Evolutionary conservation across 1,140 invertebrate species (phyloP).

Genomic region (Trichoplusia ni): DNA sequence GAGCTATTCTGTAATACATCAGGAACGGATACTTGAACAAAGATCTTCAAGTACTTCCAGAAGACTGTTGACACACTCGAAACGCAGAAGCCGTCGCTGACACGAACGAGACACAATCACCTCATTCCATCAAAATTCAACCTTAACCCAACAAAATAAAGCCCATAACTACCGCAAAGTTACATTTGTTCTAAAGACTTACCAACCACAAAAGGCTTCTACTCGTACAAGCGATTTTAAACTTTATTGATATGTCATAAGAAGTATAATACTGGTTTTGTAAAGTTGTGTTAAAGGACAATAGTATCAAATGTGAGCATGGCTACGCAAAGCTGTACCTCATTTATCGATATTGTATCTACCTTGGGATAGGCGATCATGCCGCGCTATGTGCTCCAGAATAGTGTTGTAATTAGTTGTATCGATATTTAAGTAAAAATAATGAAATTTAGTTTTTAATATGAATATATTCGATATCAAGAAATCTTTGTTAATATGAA

Average conservation of each 20-base stretch:
- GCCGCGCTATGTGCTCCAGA: constrained; percentile 17
- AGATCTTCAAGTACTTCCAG: constrained; percentile 15
- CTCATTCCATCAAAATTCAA: background rate
- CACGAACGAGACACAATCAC: background rate
- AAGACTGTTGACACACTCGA: constrained; percentile 26
- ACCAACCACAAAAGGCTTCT: background rate
- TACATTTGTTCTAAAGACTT: background rate
- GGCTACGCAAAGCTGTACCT: constrained; percentile 45
- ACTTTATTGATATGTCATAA: constrained; percentile 5
- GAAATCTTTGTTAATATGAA: too few species aligned
- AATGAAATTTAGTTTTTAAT: too few species aligned
- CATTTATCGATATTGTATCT: constrained; percentile 52
- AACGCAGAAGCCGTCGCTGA: background rate
- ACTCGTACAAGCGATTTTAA: background rate
- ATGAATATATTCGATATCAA: too few species aligned
- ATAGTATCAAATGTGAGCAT: constrained; percentile 37
- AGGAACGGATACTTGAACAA: constrained; percentile 22
- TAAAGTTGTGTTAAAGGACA: constrained; percentile 16
- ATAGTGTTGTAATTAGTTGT: constrained; percentile 25
- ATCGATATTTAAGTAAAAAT: background rate
- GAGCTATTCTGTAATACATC: constrained; percentile 9
- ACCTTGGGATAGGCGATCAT: constrained; percentile 27
- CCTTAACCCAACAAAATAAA: background rate
- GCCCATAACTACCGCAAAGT: background rate
- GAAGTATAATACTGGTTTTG: background rate